Base-by-base conservation (phyloP, 2,113 vertebrate species). In the Oceanites oceanicus region DNA sequence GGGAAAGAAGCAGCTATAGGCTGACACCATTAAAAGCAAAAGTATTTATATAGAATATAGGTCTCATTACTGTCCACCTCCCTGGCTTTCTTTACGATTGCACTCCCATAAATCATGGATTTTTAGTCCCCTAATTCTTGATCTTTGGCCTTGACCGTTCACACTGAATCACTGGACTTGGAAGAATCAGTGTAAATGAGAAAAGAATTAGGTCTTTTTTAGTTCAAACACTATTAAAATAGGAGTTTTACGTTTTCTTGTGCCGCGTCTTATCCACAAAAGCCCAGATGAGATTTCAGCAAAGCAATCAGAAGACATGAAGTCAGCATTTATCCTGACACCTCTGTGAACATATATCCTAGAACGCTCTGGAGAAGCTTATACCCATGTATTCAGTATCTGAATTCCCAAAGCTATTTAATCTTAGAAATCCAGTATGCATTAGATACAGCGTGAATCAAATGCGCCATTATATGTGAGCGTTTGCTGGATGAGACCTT, bases 311-410 rank as follows among this genome's bases (percentile, higher is more conserved):
- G 38, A 45, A 87, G 56, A 19, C 27, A 7, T 0, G 7, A 67
- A 77, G 26, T 2, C 70, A 61, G 20, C 34, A 13, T n/a, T 78
- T 59, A n/a, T 17, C 52, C 45, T 4, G 7, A 61, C 38, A 18
- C n/a, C 23, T 59, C 49, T 2, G 0, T 2, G 59, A 76, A 21
- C 11, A 15, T 1, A 7, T 9, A 55, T 18, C 21, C 44, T 22
- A 12, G 44, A 61, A 15, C 0, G 9, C 27, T 7, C 34, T 0
- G 15, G 36, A 68, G 30, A 10, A n/a, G 11, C 10, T 56, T 1
- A 3, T 0, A 15, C 1, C 7, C 44, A 4, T 0, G 0, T 8
- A 5, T 3, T 3, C 30, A 8, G 14, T 1, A 15, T 6, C 29
- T 2, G 21, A 42, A 58, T 15, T 17, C 30, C n/a, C 34, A 3